Base-by-base conservation (phyloP, 35 echinoderm and acorn worm genomes). In the Heliocidaris tuberculata region DNA sequence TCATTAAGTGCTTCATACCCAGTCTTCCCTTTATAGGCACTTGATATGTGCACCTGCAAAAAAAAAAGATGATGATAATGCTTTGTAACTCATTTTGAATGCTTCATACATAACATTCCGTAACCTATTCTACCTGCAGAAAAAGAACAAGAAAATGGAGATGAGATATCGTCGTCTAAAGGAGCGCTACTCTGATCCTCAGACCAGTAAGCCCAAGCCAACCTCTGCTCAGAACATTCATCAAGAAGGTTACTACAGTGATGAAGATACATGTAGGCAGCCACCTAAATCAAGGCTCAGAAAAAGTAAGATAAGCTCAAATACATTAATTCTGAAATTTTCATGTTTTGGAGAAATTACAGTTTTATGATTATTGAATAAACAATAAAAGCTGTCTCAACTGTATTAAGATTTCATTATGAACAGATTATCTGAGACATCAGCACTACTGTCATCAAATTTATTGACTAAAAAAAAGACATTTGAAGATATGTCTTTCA, bases 181-280 rank as follows among this genome's bases (percentile, higher is more conserved):
- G 49, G 90, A 92, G 13, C 13, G 90, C 0, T 92, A 92, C 90
- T 92, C 90, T 0, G 90, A 92, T 11, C 31, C 27, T 47, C 47
- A 48, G 42, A 56, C 27, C 90, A 92, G 9, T 27, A 92, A 92
- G 90, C 10, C 47, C 90, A 92, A 92, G 27, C 90, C 42, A 17
- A 10, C 49, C 50, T 12, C 90, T 30, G 9, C 35, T 9, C 10
- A 30, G 13, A 96, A 94, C 94, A 42, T 97, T 49, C 97, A 97
- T 56, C 92, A 96, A 65, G 97, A 97, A 9, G 97, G 97, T 95
- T 96, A 96, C 94, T 95, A 92, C 54, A 97, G 97, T 88, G 97
- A 97, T 88, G 90, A 90, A 29, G 88, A 89, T 32, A 87, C 92
- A 17, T n/a, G 42, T 27, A 48, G 49, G 17, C 48, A 42, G 24